Conservation (phyloP, 2,113 vertebrate genomes). For the Sphyrna mokarran region DNA sequence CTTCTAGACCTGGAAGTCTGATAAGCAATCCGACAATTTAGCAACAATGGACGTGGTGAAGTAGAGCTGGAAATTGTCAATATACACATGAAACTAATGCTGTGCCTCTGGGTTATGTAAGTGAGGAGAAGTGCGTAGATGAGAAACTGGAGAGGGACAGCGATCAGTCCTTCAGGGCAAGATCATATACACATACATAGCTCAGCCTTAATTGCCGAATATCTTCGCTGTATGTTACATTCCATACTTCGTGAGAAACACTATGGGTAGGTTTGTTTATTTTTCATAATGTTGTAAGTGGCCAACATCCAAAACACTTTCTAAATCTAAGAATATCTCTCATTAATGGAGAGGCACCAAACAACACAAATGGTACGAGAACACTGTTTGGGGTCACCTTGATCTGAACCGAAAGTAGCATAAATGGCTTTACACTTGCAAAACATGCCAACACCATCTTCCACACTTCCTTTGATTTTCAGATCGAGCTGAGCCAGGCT, state of each 20-base stretch:
- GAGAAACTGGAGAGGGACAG: too few species aligned
- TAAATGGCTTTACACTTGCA: neutral
- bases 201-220: neutral
- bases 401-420: neutral
- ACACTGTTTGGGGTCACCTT: neutral
- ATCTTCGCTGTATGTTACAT: neutral
- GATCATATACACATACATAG: neutral
- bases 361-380: neutral
- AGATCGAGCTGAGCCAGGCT: too few species aligned
- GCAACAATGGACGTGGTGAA: too few species aligned
- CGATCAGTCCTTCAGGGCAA: too few species aligned
- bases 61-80: too few species aligned
- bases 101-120: too few species aligned
- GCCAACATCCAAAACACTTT: neutral
- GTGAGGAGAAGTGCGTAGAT: too few species aligned
- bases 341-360: neutral
- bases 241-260: neutral
- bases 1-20: too few species aligned
- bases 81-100: too few species aligned
- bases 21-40: too few species aligned
- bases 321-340: neutral
- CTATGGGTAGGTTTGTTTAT: neutral
- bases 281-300: neutral
- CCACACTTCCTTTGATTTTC: neutral
- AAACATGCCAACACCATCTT: neutral